A percentile compares a stretch with the other conserved stretches of the same genome.
Evolutionary conservation across 2,797 vertebrate species (phyloP).

Genomic region (Microchirus variegatus): DNA sequence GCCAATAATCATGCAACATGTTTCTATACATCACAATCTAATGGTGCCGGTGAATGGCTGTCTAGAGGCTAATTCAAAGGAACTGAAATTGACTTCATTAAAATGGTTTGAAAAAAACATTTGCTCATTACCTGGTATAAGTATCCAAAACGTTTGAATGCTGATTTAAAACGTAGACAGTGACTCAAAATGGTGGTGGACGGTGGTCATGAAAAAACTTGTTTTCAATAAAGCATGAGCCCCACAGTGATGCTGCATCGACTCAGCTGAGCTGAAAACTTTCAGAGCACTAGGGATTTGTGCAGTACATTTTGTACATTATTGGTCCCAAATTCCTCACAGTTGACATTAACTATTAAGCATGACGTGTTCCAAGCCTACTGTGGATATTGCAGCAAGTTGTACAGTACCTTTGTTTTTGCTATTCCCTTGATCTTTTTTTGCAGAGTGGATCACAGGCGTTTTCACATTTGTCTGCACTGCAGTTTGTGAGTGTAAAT

Average conservation of each 20-base stretch:
- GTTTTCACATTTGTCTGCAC: slow-evolving; percentile 49
- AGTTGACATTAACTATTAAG: slow-evolving; percentile 51
- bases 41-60: no score
- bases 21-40: no score
- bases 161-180: slow-evolving; percentile 4
- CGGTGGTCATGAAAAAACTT: slow-evolving; percentile 6
- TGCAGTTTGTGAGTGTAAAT: slow-evolving; percentile 66
- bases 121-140: no score
- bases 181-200: slow-evolving; percentile 10
- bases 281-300: slow-evolving; percentile 27
- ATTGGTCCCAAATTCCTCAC: slow-evolving; percentile 28
- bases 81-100: no score
- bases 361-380: slow-evolving; percentile 16
- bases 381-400: slow-evolving; percentile 25
- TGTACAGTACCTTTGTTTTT: slow-evolving; percentile 17
- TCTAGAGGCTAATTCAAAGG: no score
- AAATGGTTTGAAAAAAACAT: no score
- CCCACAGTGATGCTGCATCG: slow-evolving; percentile 11
- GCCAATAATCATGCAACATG: no score
- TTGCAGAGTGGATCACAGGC: slow-evolving; percentile 22
- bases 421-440: no score
- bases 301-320: slow-evolving; percentile 2
- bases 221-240: slow-evolving; percentile 42
- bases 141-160: no score
- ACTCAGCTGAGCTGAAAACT: slow-evolving; percentile 18